Base-by-base conservation (phyloP, 2,797 vertebrate genomes). In the Poeciliopsis presidionis region DNA sequence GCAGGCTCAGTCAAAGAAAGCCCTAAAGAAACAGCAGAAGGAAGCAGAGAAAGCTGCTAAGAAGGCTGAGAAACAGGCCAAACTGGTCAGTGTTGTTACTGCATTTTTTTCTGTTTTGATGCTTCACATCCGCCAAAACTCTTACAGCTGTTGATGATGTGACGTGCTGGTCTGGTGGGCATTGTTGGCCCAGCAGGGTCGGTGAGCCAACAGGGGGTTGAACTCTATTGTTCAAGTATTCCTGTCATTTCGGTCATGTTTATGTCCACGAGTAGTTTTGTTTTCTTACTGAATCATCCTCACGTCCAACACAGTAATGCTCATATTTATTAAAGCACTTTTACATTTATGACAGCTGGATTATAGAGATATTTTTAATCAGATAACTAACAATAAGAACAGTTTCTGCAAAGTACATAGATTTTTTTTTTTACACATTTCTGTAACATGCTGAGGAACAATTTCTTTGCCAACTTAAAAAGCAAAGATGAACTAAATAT, bases 31-130 rank as follows among this genome's bases (percentile, higher is more conserved):
- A 95, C 93, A 95, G 93, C 95, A 96, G 88, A 94, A 97, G 96
- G 97, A 98, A 96, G 95, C 96, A 7, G 94, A 89, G 88, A 96
- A 97, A 94, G 93, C 94, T 33, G 87, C 90, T 49, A 96, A 96
- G 94, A 97, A 97, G 95, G 96, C 95, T 81, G 93, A 97, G 94
- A 95, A 97, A 88, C 89, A 95, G 86, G 92, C 96, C 90, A 96
- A 93, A 90, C 69, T 43, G 93, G 95, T 96, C 85, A 94, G 96
- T 95, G 72, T 55, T 83, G 55, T 80, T 75, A 71, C 84, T 75
- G 73, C 69, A 45, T 74, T 67, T 77, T 84, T 74, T 77, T 79
- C 73, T 70, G n/a, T 57, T 84, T 87, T 82, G 81, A 89, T 87
- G 83, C 85, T 80, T 84, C 74, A 84, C 88, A 88, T 93, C 89